Evolutionary conservation across 2,888 invertebrate species (phyloP).

Genomic region (Crepidodera aurea): DNA sequence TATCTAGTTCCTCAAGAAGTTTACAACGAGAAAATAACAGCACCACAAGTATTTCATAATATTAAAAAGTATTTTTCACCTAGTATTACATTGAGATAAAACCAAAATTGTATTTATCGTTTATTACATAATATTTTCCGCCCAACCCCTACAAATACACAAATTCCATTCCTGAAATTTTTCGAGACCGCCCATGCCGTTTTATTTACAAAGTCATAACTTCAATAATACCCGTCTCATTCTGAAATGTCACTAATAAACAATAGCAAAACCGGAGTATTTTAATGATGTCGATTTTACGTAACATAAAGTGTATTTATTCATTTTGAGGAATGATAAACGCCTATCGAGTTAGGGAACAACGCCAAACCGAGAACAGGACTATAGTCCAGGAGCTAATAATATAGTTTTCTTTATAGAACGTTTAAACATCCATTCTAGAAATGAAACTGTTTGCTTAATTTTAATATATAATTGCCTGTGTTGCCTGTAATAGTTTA

Average conservation of each 20-base stretch:
- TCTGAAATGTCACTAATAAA: slow-evolving; percentile 33
- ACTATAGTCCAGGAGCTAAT: slow-evolving; percentile 9
- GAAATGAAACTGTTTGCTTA: too few species aligned
- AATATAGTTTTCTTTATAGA: background rate
- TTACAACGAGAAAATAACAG: too few species aligned
- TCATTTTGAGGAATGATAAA: slow-evolving; percentile 34
- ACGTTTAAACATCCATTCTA: background rate
- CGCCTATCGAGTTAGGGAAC: slow-evolving; percentile 24
- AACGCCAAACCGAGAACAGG: slow-evolving; percentile 1
- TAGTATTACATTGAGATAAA: too few species aligned
- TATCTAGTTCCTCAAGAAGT: too few species aligned
- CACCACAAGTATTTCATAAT: too few species aligned
- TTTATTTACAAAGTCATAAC: slow-evolving; percentile 20
- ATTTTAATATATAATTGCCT: too few species aligned
- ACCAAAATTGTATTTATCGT: too few species aligned
- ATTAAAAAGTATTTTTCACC: too few species aligned
- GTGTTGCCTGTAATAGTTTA: too few species aligned
- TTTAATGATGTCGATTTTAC: slow-evolving; percentile 38
- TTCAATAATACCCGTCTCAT: slow-evolving; percentile 21
- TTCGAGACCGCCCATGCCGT: slow-evolving; percentile 19
- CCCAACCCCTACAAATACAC: background rate
- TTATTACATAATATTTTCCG: too few species aligned
- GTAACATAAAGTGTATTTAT: slow-evolving; percentile 32
- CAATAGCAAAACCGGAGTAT: slow-evolving; percentile 32
- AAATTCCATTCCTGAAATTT: background rate